Evolutionary conservation across 2,888 invertebrate species (phyloP).

Genomic region (Drosophila nr. perissopoda): DNA sequence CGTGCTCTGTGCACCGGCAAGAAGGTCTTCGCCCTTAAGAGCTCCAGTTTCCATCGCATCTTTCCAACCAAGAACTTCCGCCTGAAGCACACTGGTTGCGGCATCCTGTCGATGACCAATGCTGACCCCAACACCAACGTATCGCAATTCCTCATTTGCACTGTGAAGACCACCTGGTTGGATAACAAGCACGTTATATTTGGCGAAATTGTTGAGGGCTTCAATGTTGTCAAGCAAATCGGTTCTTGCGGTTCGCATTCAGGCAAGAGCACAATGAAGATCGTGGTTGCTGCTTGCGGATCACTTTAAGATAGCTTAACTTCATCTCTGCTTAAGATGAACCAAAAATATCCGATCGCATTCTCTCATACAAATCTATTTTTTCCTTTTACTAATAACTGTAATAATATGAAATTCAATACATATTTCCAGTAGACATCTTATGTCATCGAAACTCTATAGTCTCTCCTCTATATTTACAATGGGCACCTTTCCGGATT

Average conservation of each 20-base stretch:
- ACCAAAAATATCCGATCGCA: slow-evolving; percentile 52
- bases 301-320: slow-evolving; percentile 87
- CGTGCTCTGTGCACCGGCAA: slow-evolving; percentile 98
- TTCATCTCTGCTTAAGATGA: slow-evolving; percentile 63
- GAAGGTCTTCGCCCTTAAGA: slow-evolving; percentile 97
- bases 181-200: slow-evolving; percentile 98
- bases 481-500: slow-evolving; percentile 33
- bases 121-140: slow-evolving; percentile 98
- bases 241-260: slow-evolving; percentile 92
- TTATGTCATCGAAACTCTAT: slow-evolving; percentile 32
- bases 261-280: slow-evolving; percentile 90
- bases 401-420: slow-evolving; percentile 73
- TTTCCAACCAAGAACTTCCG: slow-evolving; percentile 99
- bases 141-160: slow-evolving; percentile 98
- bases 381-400: slow-evolving; percentile 68
- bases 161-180: slow-evolving; percentile 96
- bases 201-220: slow-evolving; percentile 95
- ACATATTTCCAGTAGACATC: slow-evolving; percentile 69
- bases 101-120: slow-evolving; percentile 98
- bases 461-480: slow-evolving; percentile 15
- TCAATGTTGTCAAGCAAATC: slow-evolving; percentile 95
- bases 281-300: slow-evolving; percentile 92
- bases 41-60: slow-evolving; percentile 96
- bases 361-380: slow-evolving; percentile 51
- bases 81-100: slow-evolving; percentile 96